Base-by-base conservation (phyloP, 2,113 vertebrate genomes). In the Anthoscopus minutus region DNA sequence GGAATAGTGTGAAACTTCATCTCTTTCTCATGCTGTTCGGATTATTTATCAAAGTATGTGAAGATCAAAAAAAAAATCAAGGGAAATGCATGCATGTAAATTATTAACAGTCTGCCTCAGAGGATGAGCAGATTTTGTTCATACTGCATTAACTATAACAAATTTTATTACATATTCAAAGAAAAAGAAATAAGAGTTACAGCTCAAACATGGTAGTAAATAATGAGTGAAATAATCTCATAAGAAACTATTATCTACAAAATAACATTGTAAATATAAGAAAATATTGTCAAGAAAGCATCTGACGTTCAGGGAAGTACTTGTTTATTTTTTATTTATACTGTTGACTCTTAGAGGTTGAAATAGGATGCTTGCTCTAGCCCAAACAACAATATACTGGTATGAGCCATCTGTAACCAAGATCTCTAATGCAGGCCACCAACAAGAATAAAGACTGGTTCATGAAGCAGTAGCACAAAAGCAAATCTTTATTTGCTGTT, bases 401-500 rank as follows among this genome's bases (percentile, higher is more conserved):
- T 58, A 67, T 70, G 66, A 92, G 79, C 47, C 33, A 54, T 56
- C 61, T 58, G 87, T 78, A 93, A 94, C 73, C 23, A 38, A 79
- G 89, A 91, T 94, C 45, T 72, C 33, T 86, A n/a, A 89, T 8
- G 6, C 51, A 67, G 81, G 88, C 72, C 92, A 92, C 94, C 81
- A 84, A 11, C 69, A 81, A 66, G 76, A 93, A 78, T 71, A 85
- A 93, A 89, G 90, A 65, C 40, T 56, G 50, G 87, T 44, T 94
- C 89, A 81, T 50, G 92, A 90, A 86, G 78, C 31, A 2, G 66
- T 7, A 70, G 86, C 72, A 94, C 85, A 89, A 85, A 95, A 95
- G 93, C 94, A 95, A 95, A 94, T 50, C 89, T 92, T 94, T 93
- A 96, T 95, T 95, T 96, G 94, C 94, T 62, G 94, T 96, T 97